A percentile compares a stretch with the other conserved stretches of the same genome.
Conservation (phyloP, 2,888 invertebrate genomes). For the Craniophora ligustri region DNA sequence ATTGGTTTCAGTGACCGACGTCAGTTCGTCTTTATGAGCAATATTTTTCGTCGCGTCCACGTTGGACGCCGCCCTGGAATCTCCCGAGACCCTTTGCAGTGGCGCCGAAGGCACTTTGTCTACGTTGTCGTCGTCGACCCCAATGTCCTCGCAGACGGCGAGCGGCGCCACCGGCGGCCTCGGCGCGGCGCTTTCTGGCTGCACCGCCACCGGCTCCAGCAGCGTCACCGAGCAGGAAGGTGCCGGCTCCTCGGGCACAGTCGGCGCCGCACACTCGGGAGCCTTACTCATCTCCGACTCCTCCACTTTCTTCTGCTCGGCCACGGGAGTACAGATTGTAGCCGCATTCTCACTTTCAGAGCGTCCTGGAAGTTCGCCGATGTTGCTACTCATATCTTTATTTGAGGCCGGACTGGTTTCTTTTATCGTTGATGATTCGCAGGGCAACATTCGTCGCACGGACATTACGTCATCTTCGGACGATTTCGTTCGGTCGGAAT, state of each 20-base stretch:
- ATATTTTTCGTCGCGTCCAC: conserved; percentile 75
- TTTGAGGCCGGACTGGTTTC: conserved; percentile 69
- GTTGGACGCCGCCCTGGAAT: conserved; percentile 71
- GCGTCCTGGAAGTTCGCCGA: conserved; percentile 64
- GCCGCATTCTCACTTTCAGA: conserved; percentile 43
- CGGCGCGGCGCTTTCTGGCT: conserved; percentile 24
- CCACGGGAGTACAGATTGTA: conserved; percentile 31
- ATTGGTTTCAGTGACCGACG: conserved; percentile 81
- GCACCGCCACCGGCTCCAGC: conserved; percentile 29
- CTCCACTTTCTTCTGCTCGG: conserved; percentile 27
- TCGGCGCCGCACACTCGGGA: conserved; percentile 21
- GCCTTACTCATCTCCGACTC: conserved; percentile 42
- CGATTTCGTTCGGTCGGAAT: conserved; percentile 62
- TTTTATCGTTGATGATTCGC: conserved; percentile 69
- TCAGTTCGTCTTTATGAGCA: conserved; percentile 81
- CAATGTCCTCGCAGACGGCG: conserved; percentile 91
- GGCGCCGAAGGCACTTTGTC: conserved; percentile 86
- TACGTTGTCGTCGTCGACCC: conserved; percentile 90
- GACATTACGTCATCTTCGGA: conserved; percentile 62
- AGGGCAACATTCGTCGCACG: conserved; percentile 60
- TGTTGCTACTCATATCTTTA: conserved; percentile 64
- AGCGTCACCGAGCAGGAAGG: conserved; percentile 10
- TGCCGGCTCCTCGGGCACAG: conserved; percentile 30
- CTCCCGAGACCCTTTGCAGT: conserved; percentile 68
- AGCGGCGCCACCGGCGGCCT: conserved; percentile 89